Conservation (phyloP, 2,113 vertebrate genomes). For the Nothoprocta pentlandii region DNA sequence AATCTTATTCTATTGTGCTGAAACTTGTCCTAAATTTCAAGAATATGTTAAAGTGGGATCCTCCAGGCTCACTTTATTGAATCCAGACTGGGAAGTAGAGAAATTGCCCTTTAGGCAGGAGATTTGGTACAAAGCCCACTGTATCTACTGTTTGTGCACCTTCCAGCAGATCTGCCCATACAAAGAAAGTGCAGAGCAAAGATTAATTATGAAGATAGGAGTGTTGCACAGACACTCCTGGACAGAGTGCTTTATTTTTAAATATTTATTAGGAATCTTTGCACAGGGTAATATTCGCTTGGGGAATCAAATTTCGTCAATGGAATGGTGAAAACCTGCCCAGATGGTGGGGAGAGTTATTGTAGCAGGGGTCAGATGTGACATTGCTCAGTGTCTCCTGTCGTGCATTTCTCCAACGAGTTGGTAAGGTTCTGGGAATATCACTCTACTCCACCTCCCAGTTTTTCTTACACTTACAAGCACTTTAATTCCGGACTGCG, state of each 20-base stretch:
- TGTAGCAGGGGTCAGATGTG: background rate
- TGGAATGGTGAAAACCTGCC: fast-evolving
- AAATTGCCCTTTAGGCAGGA: fast-evolving
- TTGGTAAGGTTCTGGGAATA: fast-evolving
- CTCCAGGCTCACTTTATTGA: background rate
- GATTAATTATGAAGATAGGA: background rate
- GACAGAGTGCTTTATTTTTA: background rate
- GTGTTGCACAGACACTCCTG: background rate
- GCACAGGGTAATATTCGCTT: fast-evolving
- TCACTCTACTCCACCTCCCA: background rate
- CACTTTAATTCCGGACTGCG: background rate
- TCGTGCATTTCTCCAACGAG: background rate
- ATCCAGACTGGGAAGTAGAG: background rate
- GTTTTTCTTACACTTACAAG: fast-evolving
- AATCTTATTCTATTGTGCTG: background rate
- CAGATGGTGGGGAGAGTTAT: background rate
- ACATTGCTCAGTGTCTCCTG: background rate
- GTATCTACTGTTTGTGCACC: background rate
- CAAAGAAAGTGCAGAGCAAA: background rate
- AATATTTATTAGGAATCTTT: background rate
- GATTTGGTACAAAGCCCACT: background rate
- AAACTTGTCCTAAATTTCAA: background rate
- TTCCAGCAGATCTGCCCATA: background rate
- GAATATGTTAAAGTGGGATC: background rate
- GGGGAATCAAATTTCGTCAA: fast-evolving